Base-by-base conservation (phyloP, 2,797 vertebrate genomes). In the Amniataba percoides region DNA sequence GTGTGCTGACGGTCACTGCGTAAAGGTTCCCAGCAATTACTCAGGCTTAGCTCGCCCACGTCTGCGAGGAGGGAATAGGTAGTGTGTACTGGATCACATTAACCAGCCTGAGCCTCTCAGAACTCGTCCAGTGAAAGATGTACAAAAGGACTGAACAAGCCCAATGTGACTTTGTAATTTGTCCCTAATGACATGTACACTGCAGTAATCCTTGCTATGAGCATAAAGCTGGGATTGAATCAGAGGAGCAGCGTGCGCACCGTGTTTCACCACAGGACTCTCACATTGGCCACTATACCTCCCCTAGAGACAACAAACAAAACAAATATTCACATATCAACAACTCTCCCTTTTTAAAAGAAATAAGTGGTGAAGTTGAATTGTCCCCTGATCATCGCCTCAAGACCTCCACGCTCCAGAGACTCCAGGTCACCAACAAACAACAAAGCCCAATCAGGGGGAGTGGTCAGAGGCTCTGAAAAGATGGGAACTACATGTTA, bases 1-100 rank as follows among this genome's bases (percentile, higher is more conserved):
- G 90, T 86, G 74, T 87, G 74, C 63, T 60, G 74, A 16, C 84
- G 80, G 84, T 88, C 77, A 82, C 40, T 39, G 69, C 21, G 39
- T 74, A 62, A 80, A 88, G 69, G 65, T 89, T 92, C 84, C 78
- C 83, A 87, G 82, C 79, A 88, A 83, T 88, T 89, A 87, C 74
- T 14, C 40, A 36, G 70, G 82, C 77, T 87, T 75, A 84, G 74
- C 72, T 82, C 43, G 16, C 49, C 55, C 23, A 19, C 67, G 69
- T 83, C 82, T 60, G 51, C 55, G 51, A 77, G 78, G 77, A 67
- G 62, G 34, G 49, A 67, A 52, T 42, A 48, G 52, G 12, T 36
- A 45, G 77, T 56, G 46, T 49, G 34, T 58, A n/a, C 2, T 23
- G 62, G 18, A 74, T 56, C 56, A 74, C 67, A 72, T 70, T 46